Percentiles rank a stretch among this genome's conserved stretches.
These are phyloP conservation scores for Rhinichthys osculus DNA, from an alignment of 2,797 vertebrate genomes.

Conservation along the genomic window DNA sequence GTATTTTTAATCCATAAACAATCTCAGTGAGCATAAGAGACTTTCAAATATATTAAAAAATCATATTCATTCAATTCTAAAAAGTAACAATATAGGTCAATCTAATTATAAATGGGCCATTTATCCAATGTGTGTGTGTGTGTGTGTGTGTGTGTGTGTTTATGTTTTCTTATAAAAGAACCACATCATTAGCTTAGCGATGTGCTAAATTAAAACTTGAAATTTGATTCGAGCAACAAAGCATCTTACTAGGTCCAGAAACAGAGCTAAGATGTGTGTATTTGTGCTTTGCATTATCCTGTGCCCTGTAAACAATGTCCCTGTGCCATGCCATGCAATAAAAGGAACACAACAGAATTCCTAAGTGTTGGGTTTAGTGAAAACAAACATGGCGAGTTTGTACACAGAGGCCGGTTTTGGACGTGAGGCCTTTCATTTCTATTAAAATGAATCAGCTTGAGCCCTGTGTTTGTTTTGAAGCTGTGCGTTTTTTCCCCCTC, in stretches of 20 bases:
- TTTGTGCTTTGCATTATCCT: conserved; percentile 22
- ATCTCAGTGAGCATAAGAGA: too few relatives aligned
- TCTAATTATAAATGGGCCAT: neutral
- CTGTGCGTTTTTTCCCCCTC: conserved; percentile 26
- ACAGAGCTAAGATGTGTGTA: neutral
- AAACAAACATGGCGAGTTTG: conserved; percentile 43
- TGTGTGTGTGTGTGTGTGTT: too few relatives aligned
- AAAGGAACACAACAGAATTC: conserved; percentile 37
- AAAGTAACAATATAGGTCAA: neutral
- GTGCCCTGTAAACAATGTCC: conserved; percentile 25
- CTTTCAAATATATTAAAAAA: too few relatives aligned
- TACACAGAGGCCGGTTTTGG: conserved; percentile 27
- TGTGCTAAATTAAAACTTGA: neutral
- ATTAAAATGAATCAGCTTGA: conserved; percentile 52
- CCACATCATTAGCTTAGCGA: neutral
- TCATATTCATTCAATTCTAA: neutral
- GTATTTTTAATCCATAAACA: too few relatives aligned
- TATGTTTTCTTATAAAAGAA: neutral
- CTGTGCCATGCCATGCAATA: conserved; percentile 11
- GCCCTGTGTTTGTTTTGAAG: conserved; percentile 49
- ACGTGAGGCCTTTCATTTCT: conserved; percentile 48
- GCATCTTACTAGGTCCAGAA: neutral
- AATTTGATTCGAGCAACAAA: neutral
- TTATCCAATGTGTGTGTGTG: neutral
- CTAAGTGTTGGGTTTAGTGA: conserved; percentile 38